A percentile compares a stretch with the other conserved stretches of the same genome.
These are phyloP conservation scores for Pyrrhia umbra DNA, from an alignment of 2,888 invertebrate species.

Conservation along the genomic window DNA sequence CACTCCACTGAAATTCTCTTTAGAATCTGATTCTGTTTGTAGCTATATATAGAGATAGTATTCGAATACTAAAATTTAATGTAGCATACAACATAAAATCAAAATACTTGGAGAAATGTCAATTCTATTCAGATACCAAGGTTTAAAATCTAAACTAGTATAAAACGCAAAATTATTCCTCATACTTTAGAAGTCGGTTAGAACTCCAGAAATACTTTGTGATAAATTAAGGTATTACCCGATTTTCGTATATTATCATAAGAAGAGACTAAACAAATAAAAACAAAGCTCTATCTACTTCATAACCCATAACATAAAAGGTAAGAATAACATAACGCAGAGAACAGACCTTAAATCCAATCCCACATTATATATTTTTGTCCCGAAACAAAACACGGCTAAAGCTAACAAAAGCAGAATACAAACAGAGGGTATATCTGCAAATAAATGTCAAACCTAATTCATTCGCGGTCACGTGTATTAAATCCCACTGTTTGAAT, in stretches of 20 bases:
- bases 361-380: conserved; percentile 22
- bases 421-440: conserved; percentile 25
- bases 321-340: conserved; percentile 10
- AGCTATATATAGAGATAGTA: conserved; percentile 29
- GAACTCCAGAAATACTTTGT: background rate
- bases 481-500: conserved; percentile 36
- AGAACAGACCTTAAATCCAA: conserved; percentile 12
- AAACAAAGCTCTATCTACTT: conserved; percentile 16
- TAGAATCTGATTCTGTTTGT: conserved; percentile 42
- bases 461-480: conserved; percentile 56
- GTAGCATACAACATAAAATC: conserved; percentile 35
- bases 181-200: background rate
- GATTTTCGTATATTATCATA: background rate
- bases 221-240: background rate
- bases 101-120: conserved; percentile 23
- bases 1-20: conserved; percentile 21
- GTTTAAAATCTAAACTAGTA: background rate
- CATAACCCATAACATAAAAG: conserved; percentile 11
- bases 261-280: background rate
- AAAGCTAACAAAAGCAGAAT: conserved; percentile 24
- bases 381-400: conserved; percentile 23
- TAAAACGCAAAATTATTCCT: background rate
- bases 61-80: conserved; percentile 51
- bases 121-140: conserved; percentile 6
- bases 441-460: conserved; percentile 59